phyloP scores from a whole-genome alignment of 2,888 invertebrate species.

The Thereva nobilitata region DNA sequence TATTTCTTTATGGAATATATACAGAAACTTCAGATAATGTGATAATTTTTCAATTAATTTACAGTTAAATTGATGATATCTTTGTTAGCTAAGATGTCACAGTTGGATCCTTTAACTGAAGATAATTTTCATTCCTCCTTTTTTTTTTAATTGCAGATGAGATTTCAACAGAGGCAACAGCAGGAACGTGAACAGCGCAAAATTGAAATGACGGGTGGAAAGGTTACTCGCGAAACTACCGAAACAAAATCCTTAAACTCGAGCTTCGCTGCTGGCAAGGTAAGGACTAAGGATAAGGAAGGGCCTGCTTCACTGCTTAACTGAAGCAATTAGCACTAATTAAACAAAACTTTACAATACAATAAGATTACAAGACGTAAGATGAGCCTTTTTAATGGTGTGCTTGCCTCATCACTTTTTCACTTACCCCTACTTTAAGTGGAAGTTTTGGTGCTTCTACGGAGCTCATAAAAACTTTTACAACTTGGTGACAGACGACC shows the following conservation, averaged over 20 bases:
- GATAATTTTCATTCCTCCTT: conserved; percentile 8
- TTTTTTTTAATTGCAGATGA: conserved; percentile 65
- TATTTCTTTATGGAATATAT: not conserved
- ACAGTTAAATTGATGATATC: conserved; percentile 13
- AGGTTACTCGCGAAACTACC: conserved; percentile 23
- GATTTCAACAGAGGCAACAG: conserved; percentile 80
- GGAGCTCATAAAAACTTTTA: too few relatives aligned
- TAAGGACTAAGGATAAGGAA: conserved; percentile 35
- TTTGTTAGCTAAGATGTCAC: not conserved
- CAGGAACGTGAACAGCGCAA: conserved; percentile 80
- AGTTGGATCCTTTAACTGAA: not conserved
- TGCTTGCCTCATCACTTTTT: too few relatives aligned
- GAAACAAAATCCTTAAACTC: conserved; percentile 44
- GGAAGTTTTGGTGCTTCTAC: too few relatives aligned
- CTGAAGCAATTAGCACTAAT: too few relatives aligned
- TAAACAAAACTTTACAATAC: too few relatives aligned
- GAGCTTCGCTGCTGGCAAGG: conserved; percentile 53
- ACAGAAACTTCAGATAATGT: not conserved
- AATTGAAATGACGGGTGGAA: conserved; percentile 62
- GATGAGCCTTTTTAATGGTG: too few relatives aligned
- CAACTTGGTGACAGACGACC: too few relatives aligned
- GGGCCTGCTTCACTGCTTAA: too few relatives aligned
- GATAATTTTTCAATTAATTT: conserved; percentile 11
- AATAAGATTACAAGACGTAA: too few relatives aligned
- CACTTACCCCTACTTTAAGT: too few relatives aligned